Base-by-base conservation (phyloP, 2,113 vertebrate genomes). In the Calidris pygmaea region DNA sequence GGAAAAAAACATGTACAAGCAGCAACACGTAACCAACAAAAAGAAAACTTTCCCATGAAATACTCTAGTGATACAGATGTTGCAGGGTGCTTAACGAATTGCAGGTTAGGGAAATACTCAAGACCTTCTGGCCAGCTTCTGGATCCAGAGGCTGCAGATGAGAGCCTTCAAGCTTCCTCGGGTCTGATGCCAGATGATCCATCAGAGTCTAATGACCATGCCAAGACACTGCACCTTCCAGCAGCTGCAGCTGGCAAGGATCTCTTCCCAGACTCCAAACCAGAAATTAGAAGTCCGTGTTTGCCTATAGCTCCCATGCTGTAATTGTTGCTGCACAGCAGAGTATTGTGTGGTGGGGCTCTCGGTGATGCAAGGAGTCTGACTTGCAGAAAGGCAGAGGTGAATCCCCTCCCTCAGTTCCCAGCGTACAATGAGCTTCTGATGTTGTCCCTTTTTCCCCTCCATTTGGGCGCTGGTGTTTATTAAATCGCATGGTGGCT, bases 31-130 rank as follows among this genome's bases (percentile, higher is more conserved):
- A 97, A 90, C 78, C 62, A 83, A 23, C 68, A 74, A 74, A 92
- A 95, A 89, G 92, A 82, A 95, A 95, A 97, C 82, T 97, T 97
- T 97, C 97, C 96, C 97, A 97, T 96, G 94, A 89, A 96, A 92
- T 85, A 87, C 23, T 17, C 89, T 35, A 48, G 60, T 9, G 84
- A 76, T 91, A 89, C 65, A 67, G 89, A 95, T 85, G 83, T 93
- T 94, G 50, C 86, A 71, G 77, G 59, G 45, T 73, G 88, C 85
- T 82, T 85, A 72, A 73, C 13, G 2, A 89, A 71, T 16, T 2
- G 2, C 53, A 87, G 67, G 68, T 56, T 58, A 86, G 53, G 83
- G 86, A 91, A 77, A 90, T 70, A 65, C 82, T 90, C 70, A 13
- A 70, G 22, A 45, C 79, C 41, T 92, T 65, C 91, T 92, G 92